These are phyloP conservation scores for Moxostoma hubbsi DNA, from an alignment of 2,797 vertebrate genomes.

Conservation along the genomic window DNA sequence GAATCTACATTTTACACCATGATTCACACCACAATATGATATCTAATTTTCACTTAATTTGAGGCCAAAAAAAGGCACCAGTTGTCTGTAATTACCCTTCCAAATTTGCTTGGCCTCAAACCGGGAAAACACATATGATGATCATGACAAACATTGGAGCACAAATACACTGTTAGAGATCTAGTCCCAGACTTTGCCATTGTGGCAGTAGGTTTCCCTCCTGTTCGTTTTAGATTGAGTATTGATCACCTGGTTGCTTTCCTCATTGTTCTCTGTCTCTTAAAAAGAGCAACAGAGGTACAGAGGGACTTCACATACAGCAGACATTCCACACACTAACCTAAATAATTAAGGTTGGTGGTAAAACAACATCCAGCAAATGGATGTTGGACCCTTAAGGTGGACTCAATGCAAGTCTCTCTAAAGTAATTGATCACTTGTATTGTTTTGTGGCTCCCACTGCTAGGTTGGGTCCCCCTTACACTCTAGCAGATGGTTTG, in stretches of 20 bases:
- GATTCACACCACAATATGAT: neutral
- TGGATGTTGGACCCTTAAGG: conserved; percentile 16
- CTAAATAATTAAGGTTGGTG: conserved; percentile 25
- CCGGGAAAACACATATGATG: neutral
- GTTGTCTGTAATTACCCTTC: conserved; percentile 1
- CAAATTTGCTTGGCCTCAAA: neutral
- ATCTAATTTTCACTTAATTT: neutral
- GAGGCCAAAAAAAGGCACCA: neutral
- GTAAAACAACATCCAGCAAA: conserved; percentile 13
- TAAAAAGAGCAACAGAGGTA: conserved; percentile 8
- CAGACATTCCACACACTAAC: neutral
- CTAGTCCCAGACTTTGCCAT: conserved; percentile 6
- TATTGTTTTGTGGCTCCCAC: conserved; percentile 15
- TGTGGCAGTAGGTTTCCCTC: conserved; percentile 8
- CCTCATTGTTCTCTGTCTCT: conserved; percentile 37
- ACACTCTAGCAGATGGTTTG: conserved; percentile 1
- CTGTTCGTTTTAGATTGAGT: conserved; percentile 29
- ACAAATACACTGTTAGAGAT: neutral
- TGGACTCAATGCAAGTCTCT: conserved; percentile 22
- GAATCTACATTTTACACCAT: conserved; percentile 1
- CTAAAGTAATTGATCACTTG: conserved; percentile 20
- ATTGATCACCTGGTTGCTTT: conserved; percentile 42
- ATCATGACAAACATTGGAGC: conserved; percentile 20
- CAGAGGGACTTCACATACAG: neutral
- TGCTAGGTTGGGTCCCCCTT: neutral